These are phyloP conservation scores for Lasioglossum marginatum DNA, from an alignment of 2,888 invertebrate species.

Conservation along the genomic window DNA sequence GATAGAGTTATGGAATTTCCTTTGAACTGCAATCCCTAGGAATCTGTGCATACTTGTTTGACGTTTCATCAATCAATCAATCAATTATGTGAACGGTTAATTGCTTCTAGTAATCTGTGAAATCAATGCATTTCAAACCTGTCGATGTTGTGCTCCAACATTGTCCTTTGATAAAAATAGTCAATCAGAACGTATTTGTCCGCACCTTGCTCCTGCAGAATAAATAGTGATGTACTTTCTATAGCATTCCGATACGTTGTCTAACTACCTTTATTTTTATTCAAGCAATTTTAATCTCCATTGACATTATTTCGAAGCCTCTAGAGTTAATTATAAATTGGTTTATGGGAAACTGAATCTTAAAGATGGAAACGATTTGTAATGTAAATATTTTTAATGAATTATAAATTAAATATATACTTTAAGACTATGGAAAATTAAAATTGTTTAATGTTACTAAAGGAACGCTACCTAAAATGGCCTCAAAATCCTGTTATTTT, in stretches of 20 bases:
- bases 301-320: no score
- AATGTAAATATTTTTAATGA: not conserved
- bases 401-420: no score
- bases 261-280: no score
- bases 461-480: no score
- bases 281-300: no score
- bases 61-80: no score
- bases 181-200: not conserved
- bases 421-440: no score
- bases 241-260: not conserved
- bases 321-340: not conserved
- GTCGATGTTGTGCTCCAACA: not conserved
- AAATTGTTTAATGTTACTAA: no score
- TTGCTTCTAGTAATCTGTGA: slow-evolving; percentile 16
- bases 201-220: not conserved
- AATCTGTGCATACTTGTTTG: slow-evolving; percentile 7
- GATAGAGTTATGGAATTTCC: slow-evolving; percentile 43
- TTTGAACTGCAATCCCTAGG: slow-evolving; percentile 20
- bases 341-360: not conserved
- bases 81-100: slow-evolving; percentile 14
- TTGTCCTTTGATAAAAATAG: not conserved
- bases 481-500: not conserved
- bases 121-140: not conserved
- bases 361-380: not conserved
- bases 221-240: not conserved